phyloP scores from a whole-genome alignment of 2,113 vertebrate genomes.

The Brachyistius frenatus region DNA sequence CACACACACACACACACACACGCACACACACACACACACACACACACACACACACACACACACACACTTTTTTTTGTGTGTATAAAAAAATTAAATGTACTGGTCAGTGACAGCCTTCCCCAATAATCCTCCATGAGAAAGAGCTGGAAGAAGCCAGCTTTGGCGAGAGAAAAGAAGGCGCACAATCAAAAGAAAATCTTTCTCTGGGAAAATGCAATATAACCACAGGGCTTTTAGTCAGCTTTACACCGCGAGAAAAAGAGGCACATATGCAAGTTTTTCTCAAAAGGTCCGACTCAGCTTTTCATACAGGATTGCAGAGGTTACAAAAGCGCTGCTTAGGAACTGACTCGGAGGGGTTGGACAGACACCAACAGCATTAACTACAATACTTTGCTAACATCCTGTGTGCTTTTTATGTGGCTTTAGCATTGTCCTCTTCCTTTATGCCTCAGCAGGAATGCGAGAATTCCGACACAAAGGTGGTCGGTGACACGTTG shows the following conservation, averaged over 20 bases:
- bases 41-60: background rate
- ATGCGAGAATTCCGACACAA: slow-evolving; percentile 57
- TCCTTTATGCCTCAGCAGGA: slow-evolving; percentile 56
- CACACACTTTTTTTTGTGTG: slow-evolving; percentile 44
- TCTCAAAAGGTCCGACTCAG: slow-evolving; percentile 71
- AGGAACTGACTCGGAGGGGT: slow-evolving; percentile 57
- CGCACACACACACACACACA: slow-evolving; percentile 13
- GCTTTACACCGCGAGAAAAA: slow-evolving; percentile 59
- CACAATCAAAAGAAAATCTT: slow-evolving; percentile 68
- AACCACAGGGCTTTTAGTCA: slow-evolving; percentile 67
- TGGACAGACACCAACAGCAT: slow-evolving; percentile 57
- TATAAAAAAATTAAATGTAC: slow-evolving; percentile 30
- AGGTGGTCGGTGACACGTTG: slow-evolving; percentile 31
- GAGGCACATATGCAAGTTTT: slow-evolving; percentile 65
- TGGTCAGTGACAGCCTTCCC: slow-evolving; percentile 61
- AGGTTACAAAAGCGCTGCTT: slow-evolving; percentile 71
- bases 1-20: slow-evolving; percentile 6
- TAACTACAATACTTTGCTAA: slow-evolving; percentile 50
- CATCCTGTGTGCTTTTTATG: slow-evolving; percentile 70
- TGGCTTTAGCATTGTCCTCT: slow-evolving; percentile 53
- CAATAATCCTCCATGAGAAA: slow-evolving; percentile 64
- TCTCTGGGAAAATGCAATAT: slow-evolving; percentile 67
- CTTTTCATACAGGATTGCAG: slow-evolving; percentile 67
- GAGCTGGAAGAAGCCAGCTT: slow-evolving; percentile 58
- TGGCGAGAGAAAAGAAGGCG: slow-evolving; percentile 47